These are phyloP conservation scores for Molossus molossus DNA, from an alignment of 2,797 vertebrate genomes.

Conservation along the genomic window DNA sequence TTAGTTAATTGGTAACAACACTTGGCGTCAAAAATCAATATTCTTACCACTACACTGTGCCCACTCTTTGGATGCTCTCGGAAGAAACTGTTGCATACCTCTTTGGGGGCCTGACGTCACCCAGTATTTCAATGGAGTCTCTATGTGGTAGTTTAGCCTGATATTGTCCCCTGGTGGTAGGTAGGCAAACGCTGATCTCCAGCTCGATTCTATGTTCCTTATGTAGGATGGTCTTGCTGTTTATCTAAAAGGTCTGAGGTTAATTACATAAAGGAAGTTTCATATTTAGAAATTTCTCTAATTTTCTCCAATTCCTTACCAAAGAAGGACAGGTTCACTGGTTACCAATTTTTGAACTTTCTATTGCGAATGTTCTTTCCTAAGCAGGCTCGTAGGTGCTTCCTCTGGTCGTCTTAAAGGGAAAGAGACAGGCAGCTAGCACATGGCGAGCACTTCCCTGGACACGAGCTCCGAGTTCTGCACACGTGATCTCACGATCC, in stretches of 20 bases:
- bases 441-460: background rate
- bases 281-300: constrained; percentile 13
- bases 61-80: background rate
- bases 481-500: background rate
- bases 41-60: background rate
- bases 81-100: background rate
- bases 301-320: constrained; percentile 46
- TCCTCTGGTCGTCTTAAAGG: background rate
- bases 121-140: constrained; percentile 19
- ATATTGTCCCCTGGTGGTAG: constrained; percentile 57
- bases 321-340: background rate
- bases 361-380: constrained; percentile 45
- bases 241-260: constrained; percentile 27
- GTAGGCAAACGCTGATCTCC: constrained; percentile 51
- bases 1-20: background rate
- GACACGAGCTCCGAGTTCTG: background rate
- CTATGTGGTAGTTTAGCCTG: constrained; percentile 9
- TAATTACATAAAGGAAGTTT: constrained; percentile 31
- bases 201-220: constrained; percentile 16
- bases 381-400: background rate
- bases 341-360: constrained; percentile 42
- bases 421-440: background rate
- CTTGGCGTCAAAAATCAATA: background rate
- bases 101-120: background rate
- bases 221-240: background rate